A percentile compares a stretch with the other conserved stretches of the same genome.
Conservation (phyloP, 2,797 vertebrate genomes). For the Todus mexicanus region DNA sequence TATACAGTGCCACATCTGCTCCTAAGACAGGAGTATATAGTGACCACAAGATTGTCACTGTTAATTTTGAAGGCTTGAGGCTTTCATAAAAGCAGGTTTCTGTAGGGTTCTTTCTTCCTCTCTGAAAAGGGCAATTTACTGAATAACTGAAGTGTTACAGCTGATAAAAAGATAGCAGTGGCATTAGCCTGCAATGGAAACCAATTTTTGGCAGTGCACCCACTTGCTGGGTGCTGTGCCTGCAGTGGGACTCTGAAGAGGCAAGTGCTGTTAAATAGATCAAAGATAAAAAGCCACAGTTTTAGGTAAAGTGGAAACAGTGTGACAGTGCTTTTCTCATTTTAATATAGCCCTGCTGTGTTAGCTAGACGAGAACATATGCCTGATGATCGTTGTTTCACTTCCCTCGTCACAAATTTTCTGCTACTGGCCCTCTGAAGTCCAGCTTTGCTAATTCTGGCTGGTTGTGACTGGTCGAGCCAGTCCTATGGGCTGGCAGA, state of each 20-base stretch:
- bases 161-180: neutral
- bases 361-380: neutral
- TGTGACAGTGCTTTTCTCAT: neutral
- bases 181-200: neutral
- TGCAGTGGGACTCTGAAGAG: neutral
- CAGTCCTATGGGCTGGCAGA: neutral
- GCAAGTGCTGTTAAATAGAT: neutral
- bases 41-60: conserved; percentile 18
- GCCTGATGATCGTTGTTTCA: neutral
- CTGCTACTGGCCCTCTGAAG: neutral
- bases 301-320: neutral
- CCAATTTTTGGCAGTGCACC: neutral
- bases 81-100: conserved; percentile 15
- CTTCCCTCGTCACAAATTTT: neutral
- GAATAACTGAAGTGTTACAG: neutral
- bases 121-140: neutral
- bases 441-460: neutral
- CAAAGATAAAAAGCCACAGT: neutral
- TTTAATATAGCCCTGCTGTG: neutral
- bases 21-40: neutral
- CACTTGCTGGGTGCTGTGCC: neutral
- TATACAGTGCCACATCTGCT: conserved; percentile 28
- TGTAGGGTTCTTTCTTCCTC: neutral
- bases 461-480: neutral
- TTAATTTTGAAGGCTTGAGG: conserved; percentile 8